Evolutionary conservation across 2,888 invertebrate species (phyloP), one percentile per base, ranked within the genome.

Genomic region (Rhaphigaster nebulosa): DNA sequence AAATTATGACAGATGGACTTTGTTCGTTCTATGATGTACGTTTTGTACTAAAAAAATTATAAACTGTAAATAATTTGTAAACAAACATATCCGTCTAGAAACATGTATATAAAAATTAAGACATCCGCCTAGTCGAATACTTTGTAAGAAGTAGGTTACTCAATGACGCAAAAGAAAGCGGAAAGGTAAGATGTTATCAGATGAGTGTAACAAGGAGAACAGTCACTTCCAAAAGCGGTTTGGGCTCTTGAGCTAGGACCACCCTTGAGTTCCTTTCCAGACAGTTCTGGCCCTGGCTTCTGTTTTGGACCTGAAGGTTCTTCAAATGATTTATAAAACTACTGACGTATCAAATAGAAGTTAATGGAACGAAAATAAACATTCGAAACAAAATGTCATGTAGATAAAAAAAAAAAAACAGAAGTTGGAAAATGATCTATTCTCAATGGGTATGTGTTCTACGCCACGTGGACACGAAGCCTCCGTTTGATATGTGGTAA

Each of bases 131-230:
- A 76, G 34, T 10, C 20, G 8, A 38, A 76, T 76, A 8, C 34
- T 8, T 34, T 5, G n/a, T 8, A 20, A 38, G 20, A 76, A 76
- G 70, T 76, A 76, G 70, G 70, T 76, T 76, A 76, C 34, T 8
- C 8, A 38, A 76, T 76, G 70, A 76, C 70, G 70, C 70, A 84
- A 84, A 84, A 50, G 84, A 84, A 84, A 84, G 84, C 84, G 45
- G 45, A 13, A 84, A 41, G n/a, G 45, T 45, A 26, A 3, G 29
- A 80, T 34, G 65, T 34, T 65, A 65, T 65, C 34, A 34, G 70
- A 76, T 45, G 84, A 45, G 15, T 15, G n/a, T 23, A 84, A 41
- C 45, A 45, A 45, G 45, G 45, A 12, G 84, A 84, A 26, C 45
- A 45, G 26, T 41, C 45, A 23, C 26, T 18, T 84, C 84, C 84